A percentile compares a stretch with the other conserved stretches of the same genome.
Conservation (phyloP, 1,140 invertebrate genomes). For the Tetramorium parvispinum region DNA sequence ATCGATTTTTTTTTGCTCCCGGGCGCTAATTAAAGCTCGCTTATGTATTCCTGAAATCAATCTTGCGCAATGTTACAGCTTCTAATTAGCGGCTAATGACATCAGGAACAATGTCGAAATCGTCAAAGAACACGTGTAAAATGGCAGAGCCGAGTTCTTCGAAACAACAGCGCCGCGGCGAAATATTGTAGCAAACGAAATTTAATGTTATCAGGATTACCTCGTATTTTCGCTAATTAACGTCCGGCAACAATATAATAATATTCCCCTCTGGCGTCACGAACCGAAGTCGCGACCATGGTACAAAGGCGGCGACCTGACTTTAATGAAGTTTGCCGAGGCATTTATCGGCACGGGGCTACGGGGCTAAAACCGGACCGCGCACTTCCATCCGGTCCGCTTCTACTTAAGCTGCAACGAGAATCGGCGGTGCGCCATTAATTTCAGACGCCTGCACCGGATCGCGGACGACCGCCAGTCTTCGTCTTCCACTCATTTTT, state of each 20-base stretch:
- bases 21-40: conserved; percentile 37
- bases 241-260: conserved; percentile 49
- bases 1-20: conserved; percentile 20
- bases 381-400: conserved; percentile 31
- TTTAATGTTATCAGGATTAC: conserved; percentile 17
- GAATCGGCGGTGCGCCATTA: conserved; percentile 22
- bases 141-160: not conserved
- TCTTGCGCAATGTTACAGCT: conserved; percentile 15
- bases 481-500: conserved; percentile 1
- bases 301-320: conserved; percentile 50
- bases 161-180: not conserved
- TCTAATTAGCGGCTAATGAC: conserved; percentile 48
- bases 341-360: conserved; percentile 48
- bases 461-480: not conserved
- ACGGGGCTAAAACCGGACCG: conserved; percentile 43
- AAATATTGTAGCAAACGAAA: not conserved
- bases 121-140: conserved; percentile 2
- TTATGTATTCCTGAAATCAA: conserved; percentile 32
- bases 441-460: conserved; percentile 23
- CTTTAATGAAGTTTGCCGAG: conserved; percentile 65
- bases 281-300: not conserved
- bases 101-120: conserved; percentile 11
- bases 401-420: conserved; percentile 31
- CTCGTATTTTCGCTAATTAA: conserved; percentile 31
- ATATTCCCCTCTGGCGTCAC: conserved; percentile 6